These are phyloP conservation scores for Wiebesia pumilae DNA, from an alignment of 1,140 invertebrate genomes.

Conservation along the genomic window DNA sequence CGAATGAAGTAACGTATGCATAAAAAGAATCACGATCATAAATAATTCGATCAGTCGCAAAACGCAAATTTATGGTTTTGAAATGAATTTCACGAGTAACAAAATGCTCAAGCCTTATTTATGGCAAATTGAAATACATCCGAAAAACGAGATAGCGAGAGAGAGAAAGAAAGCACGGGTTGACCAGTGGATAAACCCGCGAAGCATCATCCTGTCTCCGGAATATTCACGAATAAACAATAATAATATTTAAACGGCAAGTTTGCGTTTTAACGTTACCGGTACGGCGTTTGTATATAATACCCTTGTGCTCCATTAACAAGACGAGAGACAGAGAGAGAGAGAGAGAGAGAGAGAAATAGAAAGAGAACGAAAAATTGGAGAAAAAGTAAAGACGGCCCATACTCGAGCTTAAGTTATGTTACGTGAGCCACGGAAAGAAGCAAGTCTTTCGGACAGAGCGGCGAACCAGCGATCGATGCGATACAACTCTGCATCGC, in stretches of 20 bases:
- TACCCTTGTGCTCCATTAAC: slow-evolving; percentile 8
- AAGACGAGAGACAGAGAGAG: not conserved
- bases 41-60: slow-evolving; percentile 37
- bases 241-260: slow-evolving; percentile 29
- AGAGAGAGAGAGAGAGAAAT: not conserved
- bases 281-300: not conserved
- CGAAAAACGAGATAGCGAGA: not conserved
- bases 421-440: slow-evolving; percentile 15
- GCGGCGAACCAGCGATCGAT: not conserved
- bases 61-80: slow-evolving; percentile 29
- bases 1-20: not conserved
- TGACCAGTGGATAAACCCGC: not conserved
- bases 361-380: not conserved
- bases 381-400: not conserved
- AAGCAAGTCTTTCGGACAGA: slow-evolving; percentile 32
- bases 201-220: not conserved
- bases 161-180: not conserved
- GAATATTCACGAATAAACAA: slow-evolving; percentile 13
- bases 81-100: slow-evolving; percentile 19
- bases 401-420: slow-evolving; percentile 31
- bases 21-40: slow-evolving; percentile 41
- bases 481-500: slow-evolving; percentile 14
- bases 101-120: slow-evolving; percentile 25
- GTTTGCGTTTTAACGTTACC: slow-evolving; percentile 3
- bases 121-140: slow-evolving; percentile 43